These are phyloP conservation scores for Mechanitis mazaeus DNA, from an alignment of 2,888 invertebrate genomes.

Conservation along the genomic window DNA sequence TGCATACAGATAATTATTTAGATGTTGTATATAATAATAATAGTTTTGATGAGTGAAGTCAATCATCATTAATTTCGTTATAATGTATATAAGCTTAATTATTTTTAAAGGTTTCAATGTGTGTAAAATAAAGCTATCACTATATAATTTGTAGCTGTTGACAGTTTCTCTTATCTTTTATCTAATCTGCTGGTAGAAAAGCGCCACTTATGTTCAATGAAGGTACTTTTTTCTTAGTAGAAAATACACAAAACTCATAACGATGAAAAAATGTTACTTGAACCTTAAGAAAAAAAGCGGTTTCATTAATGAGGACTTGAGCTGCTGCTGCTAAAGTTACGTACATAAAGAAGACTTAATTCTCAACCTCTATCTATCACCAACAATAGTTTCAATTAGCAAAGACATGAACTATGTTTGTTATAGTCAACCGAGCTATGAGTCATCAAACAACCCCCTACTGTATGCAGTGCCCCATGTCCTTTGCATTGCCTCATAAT, in stretches of 20 bases:
- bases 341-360: background rate
- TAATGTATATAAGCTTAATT: slow-evolving; percentile 10
- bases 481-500: slow-evolving; percentile 46
- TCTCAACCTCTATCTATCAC: background rate
- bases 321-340: too few species aligned
- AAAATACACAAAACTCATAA: too few species aligned
- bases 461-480: slow-evolving; percentile 35
- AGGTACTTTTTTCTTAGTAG: too few species aligned
- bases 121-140: slow-evolving; percentile 13
- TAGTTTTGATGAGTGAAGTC: slow-evolving; percentile 35
- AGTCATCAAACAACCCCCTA: slow-evolving; percentile 40
- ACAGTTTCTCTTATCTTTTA: background rate
- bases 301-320: background rate
- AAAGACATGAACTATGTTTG: slow-evolving; percentile 5
- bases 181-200: background rate
- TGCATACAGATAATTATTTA: slow-evolving; percentile 45
- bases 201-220: too few species aligned
- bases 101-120: slow-evolving; percentile 8
- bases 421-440: slow-evolving; percentile 30
- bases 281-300: too few species aligned
- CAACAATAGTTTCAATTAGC: background rate
- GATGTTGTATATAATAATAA: slow-evolving; percentile 44
- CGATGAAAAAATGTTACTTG: too few species aligned
- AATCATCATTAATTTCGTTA: slow-evolving; percentile 19
- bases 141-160: background rate